A percentile compares a stretch with the other conserved stretches of the same genome.
Conservation (phyloP, 2,797 vertebrate genomes). For the Poliocrania exsul region DNA sequence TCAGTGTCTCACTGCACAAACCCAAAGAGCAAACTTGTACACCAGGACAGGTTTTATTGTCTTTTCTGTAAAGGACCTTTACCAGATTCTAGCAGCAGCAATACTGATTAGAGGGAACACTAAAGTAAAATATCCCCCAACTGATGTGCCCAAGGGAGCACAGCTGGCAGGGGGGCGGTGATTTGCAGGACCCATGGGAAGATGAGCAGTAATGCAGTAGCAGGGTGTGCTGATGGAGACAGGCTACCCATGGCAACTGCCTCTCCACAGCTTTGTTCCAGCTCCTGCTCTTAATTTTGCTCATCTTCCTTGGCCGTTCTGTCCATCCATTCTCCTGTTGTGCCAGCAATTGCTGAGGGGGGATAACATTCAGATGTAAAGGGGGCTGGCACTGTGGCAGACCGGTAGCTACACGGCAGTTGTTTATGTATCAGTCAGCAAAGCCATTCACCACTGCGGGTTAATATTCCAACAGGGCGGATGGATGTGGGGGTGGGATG, state of each 20-base stretch:
- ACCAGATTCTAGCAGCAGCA: not conserved
- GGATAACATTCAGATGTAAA: not conserved
- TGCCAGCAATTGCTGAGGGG: not conserved
- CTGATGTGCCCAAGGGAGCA: not conserved
- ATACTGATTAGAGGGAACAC: not conserved
- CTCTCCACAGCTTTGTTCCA: not conserved
- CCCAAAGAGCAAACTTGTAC: not conserved
- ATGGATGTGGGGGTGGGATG: not conserved
- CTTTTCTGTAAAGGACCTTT: not conserved
- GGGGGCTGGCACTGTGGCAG: not conserved
- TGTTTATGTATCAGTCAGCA: constrained; percentile 58
- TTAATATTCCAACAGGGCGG: not conserved
- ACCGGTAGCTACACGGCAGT: not conserved
- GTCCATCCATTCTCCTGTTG: not conserved
- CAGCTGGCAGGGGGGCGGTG: not conserved
- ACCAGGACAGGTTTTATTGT: not conserved
- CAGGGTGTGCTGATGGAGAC: not conserved
- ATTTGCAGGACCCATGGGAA: accelerated
- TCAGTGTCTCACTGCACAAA: not conserved
- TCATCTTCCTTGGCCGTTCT: not conserved
- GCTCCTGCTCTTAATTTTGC: not conserved
- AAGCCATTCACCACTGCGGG: not conserved
- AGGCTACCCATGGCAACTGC: not conserved
- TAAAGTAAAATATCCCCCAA: not conserved
- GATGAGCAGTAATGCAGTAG: not conserved